Evolutionary conservation across 2,888 invertebrate species (phyloP).

Genomic region (Zygogramma bicolorata): DNA sequence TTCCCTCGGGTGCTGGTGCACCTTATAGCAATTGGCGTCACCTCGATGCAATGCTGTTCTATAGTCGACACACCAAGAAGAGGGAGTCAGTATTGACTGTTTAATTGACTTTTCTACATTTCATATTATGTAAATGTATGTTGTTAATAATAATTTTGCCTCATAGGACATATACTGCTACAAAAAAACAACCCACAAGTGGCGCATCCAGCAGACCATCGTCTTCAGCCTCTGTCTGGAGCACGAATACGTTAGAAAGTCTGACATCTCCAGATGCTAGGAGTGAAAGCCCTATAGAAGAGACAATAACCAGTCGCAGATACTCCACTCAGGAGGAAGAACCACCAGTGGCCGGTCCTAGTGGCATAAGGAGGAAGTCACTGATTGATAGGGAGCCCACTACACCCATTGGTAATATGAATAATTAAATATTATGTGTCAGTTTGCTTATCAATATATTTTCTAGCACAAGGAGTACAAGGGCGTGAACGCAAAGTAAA

Average conservation of each 20-base stretch:
- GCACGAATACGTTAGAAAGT: background rate
- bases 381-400: background rate
- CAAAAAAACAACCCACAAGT: background rate
- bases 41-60: conserved; percentile 5
- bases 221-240: background rate
- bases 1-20: conserved; percentile 14
- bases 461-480: background rate
- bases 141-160: too few relatives aligned
- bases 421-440: background rate
- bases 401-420: conserved; percentile 12
- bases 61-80: conserved; percentile 12
- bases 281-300: too few relatives aligned
- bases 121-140: too few relatives aligned
- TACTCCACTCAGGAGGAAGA: background rate
- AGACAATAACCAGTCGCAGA: too few relatives aligned
- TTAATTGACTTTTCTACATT: conserved; percentile 1
- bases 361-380: background rate
- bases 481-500: background rate
- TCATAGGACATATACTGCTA: background rate
- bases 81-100: conserved; percentile 16
- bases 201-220: background rate
- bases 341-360: conserved; percentile 12
- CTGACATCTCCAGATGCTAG: background rate
- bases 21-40: background rate
- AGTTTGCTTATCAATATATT: background rate